A percentile compares a stretch with the other conserved stretches of the same genome.
phyloP scores from a whole-genome alignment of 1,140 invertebrate species.

The Bicyclus anynana region DNA sequence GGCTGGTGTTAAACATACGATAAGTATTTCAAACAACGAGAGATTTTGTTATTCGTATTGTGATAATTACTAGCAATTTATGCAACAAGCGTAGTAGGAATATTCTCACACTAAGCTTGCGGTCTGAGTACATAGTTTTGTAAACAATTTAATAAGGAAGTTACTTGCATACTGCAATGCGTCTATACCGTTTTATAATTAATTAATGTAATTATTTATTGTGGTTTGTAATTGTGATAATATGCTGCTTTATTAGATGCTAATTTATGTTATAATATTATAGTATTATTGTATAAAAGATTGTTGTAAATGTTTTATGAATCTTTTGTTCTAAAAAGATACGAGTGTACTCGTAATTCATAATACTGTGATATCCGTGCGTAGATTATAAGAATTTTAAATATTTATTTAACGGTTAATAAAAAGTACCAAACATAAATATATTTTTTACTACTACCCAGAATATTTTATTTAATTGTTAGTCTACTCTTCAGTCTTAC shows the following conservation, averaged over 20 bases:
- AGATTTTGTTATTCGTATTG: background rate
- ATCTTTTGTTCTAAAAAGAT: too few species aligned
- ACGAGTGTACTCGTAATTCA: too few species aligned
- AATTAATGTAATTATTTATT: slow-evolving; percentile 5
- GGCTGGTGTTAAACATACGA: too few species aligned
- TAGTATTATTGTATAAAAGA: background rate
- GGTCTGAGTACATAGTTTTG: background rate
- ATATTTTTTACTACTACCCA: too few species aligned
- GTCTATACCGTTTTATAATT: background rate
- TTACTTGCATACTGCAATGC: background rate
- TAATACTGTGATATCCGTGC: too few species aligned
- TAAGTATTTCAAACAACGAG: too few species aligned
- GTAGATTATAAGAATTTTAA: too few species aligned
- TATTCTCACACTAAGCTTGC: background rate
- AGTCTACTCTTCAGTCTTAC: too few species aligned
- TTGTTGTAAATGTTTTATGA: background rate
- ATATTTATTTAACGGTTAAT: too few species aligned
- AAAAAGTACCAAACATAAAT: too few species aligned
- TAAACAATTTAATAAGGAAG: background rate
- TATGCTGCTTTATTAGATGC: slow-evolving; percentile 4
- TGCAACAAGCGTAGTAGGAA: background rate
- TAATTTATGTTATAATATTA: background rate
- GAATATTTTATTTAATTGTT: too few species aligned
- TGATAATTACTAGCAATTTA: background rate
- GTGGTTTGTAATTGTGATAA: slow-evolving; percentile 6